Evolutionary conservation across 2,113 vertebrate genomes (phyloP), one percentile per base, ranked within the genome.

Genomic region (Sitta europaea): DNA sequence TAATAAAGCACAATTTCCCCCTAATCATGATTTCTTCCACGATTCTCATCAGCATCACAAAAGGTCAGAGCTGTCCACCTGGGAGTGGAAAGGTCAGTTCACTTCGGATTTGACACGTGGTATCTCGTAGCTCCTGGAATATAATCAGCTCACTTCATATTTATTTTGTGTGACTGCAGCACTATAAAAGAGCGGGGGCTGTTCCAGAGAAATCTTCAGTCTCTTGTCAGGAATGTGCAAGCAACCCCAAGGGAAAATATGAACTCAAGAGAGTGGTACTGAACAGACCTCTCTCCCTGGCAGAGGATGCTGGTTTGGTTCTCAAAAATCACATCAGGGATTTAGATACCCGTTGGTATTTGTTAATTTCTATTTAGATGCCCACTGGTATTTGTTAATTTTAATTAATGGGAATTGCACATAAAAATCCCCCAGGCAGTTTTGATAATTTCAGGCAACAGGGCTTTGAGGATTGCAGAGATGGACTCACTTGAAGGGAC

Each of bases 51-150:
- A 82, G 92, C 53, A 59, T 66, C 72, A 47, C 75, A 57, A 93
- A 98, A 97, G 97, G 96, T 97, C 72, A 81, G 73, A 95, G 58
- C 87, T 95, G 94, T 91, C 94, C 88, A 88, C 90, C 53, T 67
- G 93, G 85, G 91, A 79, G 68, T 33, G 40, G 97, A 97, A 96
- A 97, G 93, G 92, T 90, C 96, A 94, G 94, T 68, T 96, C 93
- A 90, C 93, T 96, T 88, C 71, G 93, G 94, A 95, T 85, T 48
- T 72, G 85, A 86, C 47, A 84, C n/a, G 67, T 65, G 61, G 62
- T 87, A 57, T 40, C 90, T 92, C 3, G 20, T 84, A 96, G 83
- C 92, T 97, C 51, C 77, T 61, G 53, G 80, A 96, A 92, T 97
- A 95, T 90, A 82, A 86, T 94, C 65, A 85, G 68, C 58, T 67